Conservation (phyloP, 2,113 vertebrate species). For the Podarcis cretensis region DNA sequence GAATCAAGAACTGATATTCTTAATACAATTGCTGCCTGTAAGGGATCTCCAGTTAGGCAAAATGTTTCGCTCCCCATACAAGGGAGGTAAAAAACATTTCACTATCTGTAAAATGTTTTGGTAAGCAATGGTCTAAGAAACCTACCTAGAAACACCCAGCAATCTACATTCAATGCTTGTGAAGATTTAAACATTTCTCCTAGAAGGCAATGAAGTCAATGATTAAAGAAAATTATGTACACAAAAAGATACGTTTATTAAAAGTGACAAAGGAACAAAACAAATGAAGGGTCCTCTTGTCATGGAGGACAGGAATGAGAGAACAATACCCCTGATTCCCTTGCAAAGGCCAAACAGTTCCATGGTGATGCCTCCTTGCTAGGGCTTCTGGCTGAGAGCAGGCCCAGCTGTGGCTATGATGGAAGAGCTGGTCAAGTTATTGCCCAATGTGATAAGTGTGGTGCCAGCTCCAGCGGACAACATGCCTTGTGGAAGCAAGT, state of each 20-base stretch:
- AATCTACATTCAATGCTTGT: too few species aligned
- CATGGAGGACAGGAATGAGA: background rate
- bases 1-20: too few species aligned
- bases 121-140: background rate
- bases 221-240: rapidly evolving
- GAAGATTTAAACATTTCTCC: background rate
- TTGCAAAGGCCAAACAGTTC: rapidly evolving
- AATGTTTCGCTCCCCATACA: too few species aligned
- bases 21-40: background rate
- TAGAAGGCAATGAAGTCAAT: background rate
- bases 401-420: conserved; percentile 14
- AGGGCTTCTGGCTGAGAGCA: conserved; percentile 24
- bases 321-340: rapidly evolving
- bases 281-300: background rate
- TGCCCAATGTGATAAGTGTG: conserved; percentile 40
- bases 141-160: background rate
- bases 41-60: background rate
- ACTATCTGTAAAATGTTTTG: background rate
- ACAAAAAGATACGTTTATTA: conserved; percentile 43
- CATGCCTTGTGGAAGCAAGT: conserved; percentile 46
- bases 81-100: too few species aligned
- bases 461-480: conserved; percentile 14
- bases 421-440: conserved; percentile 28
- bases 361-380: rapidly evolving
- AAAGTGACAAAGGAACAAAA: conserved; percentile 38